Evolutionary conservation across 2,888 invertebrate species (phyloP).

Genomic region (Abrostola triplasia): DNA sequence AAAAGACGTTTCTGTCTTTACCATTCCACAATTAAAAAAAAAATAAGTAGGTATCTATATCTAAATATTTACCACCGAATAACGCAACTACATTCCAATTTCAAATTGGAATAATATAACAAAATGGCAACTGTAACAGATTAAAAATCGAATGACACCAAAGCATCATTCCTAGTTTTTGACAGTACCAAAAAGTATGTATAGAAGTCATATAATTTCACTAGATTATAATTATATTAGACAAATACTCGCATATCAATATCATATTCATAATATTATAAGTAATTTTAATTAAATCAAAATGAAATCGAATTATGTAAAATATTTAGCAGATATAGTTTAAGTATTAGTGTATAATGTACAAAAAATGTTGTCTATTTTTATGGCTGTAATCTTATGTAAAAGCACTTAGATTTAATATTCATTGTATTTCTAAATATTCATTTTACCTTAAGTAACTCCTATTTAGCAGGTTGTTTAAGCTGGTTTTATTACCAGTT

Average conservation of each 20-base stretch:
- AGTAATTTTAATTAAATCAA: conserved; percentile 39
- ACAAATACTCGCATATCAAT: conserved; percentile 74
- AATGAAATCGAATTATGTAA: conserved; percentile 59
- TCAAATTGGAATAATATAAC: conserved; percentile 10
- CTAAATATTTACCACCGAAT: conserved; percentile 5
- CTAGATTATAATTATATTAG: conserved; percentile 44
- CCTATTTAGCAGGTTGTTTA: background rate
- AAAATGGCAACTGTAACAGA: conserved; percentile 27
- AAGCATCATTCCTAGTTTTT: conserved; percentile 36
- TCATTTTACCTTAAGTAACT: background rate
- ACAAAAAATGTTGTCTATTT: conserved; percentile 67
- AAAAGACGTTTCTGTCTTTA: conserved; percentile 18
- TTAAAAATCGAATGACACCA: conserved; percentile 27
- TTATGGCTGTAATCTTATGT: conserved; percentile 58
- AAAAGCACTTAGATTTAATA: conserved; percentile 37
- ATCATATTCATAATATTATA: conserved; percentile 49
- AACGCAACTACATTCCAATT: conserved; percentile 16
- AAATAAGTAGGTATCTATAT: conserved; percentile 4
- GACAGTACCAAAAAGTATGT: conserved; percentile 10
- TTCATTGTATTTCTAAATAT: conserved; percentile 13
- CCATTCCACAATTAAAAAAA: conserved; percentile 26
- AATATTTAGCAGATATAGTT: conserved; percentile 49
- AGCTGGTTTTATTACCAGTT: conserved; percentile 1
- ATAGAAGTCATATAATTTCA: conserved; percentile 33
- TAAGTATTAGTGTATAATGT: conserved; percentile 51